Conservation (phyloP, 2,797 vertebrate species). For the Muraenolepis orangiensis region DNA sequence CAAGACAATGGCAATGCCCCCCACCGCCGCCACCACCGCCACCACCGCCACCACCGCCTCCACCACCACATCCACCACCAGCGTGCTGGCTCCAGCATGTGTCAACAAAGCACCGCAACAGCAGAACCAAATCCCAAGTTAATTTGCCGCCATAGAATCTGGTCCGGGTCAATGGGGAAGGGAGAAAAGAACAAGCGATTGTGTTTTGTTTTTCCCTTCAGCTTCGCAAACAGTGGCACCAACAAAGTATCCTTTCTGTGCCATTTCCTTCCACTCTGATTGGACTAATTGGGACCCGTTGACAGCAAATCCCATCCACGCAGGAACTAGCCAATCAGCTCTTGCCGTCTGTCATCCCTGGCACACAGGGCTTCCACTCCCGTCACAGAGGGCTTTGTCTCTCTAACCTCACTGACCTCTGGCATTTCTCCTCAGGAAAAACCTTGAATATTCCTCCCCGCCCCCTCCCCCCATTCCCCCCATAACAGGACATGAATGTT, state of each 20-base stretch:
- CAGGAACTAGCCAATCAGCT: constrained; percentile 79
- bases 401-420: constrained; percentile 70
- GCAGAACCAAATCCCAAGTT: constrained; percentile 58
- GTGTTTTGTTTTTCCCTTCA: constrained; percentile 77
- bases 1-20: constrained; percentile 46
- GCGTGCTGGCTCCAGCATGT: constrained; percentile 24
- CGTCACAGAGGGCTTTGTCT: constrained; percentile 77
- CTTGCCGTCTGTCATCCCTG: constrained; percentile 77
- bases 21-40: not conserved
- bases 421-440: constrained; percentile 66
- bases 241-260: constrained; percentile 82
- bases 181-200: constrained; percentile 67
- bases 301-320: constrained; percentile 82
- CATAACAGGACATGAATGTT: constrained; percentile 55
- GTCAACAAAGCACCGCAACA: constrained; percentile 59
- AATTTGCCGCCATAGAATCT: constrained; percentile 58
- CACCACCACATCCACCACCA: not conserved
- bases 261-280: constrained; percentile 82
- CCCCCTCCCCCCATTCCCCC: not conserved
- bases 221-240: constrained; percentile 76
- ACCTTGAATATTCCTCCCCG: constrained; percentile 54
- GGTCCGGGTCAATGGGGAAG: constrained; percentile 43
- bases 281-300: constrained; percentile 83
- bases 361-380: constrained; percentile 71
- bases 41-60: no score